These are phyloP conservation scores for Lepidochrysops patricia DNA, from an alignment of 2,888 invertebrate species.

Conservation along the genomic window DNA sequence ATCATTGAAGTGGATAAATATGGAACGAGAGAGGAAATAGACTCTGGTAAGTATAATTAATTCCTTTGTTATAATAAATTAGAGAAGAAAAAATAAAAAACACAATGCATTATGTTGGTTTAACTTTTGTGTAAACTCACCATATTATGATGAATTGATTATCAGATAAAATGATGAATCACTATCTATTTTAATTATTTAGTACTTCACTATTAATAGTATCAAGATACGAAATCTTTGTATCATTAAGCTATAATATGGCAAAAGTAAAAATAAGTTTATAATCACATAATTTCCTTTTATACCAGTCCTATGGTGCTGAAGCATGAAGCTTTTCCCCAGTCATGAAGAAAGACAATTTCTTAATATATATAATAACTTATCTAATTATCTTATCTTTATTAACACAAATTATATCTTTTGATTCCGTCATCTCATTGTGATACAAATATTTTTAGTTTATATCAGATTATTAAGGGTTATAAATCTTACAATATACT, in stretches of 20 bases:
- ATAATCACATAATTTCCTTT: no score
- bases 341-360: background rate
- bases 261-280: no score
- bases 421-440: background rate
- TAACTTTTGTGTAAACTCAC: no score
- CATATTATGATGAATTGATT: no score
- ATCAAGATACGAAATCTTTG: background rate
- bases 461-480: background rate
- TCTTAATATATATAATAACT: background rate
- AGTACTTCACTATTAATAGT: background rate
- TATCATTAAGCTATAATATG: background rate
- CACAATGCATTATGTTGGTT: no score
- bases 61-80: background rate
- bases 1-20: conserved; percentile 73
- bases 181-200: background rate
- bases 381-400: background rate
- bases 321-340: no score
- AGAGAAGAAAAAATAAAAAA: no score
- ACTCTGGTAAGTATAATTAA: conserved; percentile 35
- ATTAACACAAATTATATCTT: background rate
- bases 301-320: no score
- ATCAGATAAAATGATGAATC: background rate
- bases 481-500: background rate
- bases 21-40: conserved; percentile 45
- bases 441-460: background rate